Conservation (phyloP, 2,888 invertebrate genomes). For the Chrysina gloriosa region DNA sequence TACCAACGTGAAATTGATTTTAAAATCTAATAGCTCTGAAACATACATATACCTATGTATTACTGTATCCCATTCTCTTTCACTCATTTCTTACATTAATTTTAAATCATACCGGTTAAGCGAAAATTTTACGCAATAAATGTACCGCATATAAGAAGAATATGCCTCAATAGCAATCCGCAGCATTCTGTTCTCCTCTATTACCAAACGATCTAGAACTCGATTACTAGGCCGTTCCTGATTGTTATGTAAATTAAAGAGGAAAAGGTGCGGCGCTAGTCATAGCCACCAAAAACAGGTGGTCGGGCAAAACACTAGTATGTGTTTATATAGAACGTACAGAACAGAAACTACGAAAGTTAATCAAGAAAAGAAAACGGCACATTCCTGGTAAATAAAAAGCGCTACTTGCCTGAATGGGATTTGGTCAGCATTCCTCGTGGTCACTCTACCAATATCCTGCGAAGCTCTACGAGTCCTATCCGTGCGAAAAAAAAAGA, state of each 20-base stretch:
- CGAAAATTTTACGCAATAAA: neutral
- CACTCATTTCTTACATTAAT: neutral
- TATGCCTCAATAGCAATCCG: too few relatives aligned
- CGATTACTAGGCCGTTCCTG: neutral
- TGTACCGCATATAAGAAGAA: too few relatives aligned
- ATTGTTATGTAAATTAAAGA: slow-evolving; percentile 18
- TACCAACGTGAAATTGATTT: too few relatives aligned
- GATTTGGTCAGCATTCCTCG: slow-evolving; percentile 57
- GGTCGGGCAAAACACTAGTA: neutral
- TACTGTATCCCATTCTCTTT: neutral
- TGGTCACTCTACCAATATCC: slow-evolving; percentile 73
- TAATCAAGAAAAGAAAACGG: slow-evolving; percentile 42
- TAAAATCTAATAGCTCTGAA: too few relatives aligned
- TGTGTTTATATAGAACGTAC: neutral
- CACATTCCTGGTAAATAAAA: slow-evolving; percentile 24
- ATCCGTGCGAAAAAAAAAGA: slow-evolving; percentile 63
- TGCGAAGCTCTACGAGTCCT: slow-evolving; percentile 91
- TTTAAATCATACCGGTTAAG: neutral
- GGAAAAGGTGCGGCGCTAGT: neutral
- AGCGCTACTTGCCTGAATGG: slow-evolving; percentile 59
- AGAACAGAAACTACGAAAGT: slow-evolving; percentile 19
- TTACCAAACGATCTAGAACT: neutral
- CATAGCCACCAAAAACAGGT: neutral
- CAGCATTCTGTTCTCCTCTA: neutral
- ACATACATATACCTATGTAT: too few relatives aligned